Conservation (phyloP, 2,888 invertebrate genomes). For the Omphaloscelis lunosa region DNA sequence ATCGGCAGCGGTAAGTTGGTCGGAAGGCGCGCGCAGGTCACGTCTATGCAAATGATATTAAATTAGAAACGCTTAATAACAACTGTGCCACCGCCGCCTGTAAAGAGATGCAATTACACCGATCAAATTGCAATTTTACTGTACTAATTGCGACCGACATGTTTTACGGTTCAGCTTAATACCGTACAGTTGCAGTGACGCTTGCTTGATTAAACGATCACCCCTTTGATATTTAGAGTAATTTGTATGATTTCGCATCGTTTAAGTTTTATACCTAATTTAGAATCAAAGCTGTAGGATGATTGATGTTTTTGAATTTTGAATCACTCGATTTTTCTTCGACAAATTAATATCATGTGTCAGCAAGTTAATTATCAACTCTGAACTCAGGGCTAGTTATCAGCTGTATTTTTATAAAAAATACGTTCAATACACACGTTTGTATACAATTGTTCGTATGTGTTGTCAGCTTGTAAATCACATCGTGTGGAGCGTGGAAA, state of each 20-base stretch:
- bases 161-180: conserved; percentile 82
- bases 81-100: conserved; percentile 86
- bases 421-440: neutral
- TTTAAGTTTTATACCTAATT: conserved; percentile 8
- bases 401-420: neutral
- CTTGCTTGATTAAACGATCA: conserved; percentile 57
- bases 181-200: conserved; percentile 69
- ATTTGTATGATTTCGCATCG: conserved; percentile 33
- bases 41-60: conserved; percentile 91
- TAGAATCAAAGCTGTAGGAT: neutral
- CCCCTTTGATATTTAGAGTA: conserved; percentile 49
- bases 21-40: conserved; percentile 77
- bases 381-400: neutral
- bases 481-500: conserved; percentile 44
- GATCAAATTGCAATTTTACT: conserved; percentile 89
- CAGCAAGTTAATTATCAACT: neutral
- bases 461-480: conserved; percentile 58
- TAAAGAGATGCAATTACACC: conserved; percentile 90
- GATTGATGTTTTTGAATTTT: neutral
- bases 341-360: neutral
- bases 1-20: neutral
- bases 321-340: neutral
- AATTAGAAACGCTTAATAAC: conserved; percentile 90
- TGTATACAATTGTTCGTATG: neutral
- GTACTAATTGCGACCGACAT: conserved; percentile 88